Evolutionary conservation across 2,888 invertebrate species (phyloP).

Genomic region (Brachyopa scutellaris): DNA sequence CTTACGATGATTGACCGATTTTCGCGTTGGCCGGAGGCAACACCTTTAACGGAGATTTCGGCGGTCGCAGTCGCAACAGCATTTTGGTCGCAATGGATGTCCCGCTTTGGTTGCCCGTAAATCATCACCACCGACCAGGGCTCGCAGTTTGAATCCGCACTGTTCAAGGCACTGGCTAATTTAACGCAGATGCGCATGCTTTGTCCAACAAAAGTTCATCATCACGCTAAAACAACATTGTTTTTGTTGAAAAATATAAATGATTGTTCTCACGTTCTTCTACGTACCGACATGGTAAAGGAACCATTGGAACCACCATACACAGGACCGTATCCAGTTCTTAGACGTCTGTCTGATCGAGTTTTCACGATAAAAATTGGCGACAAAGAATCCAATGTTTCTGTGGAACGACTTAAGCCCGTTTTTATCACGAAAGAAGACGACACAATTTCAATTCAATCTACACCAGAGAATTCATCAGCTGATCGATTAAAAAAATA

Average conservation of each 20-base stretch:
- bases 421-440: constrained; percentile 15
- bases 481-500: background rate
- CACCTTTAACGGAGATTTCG: constrained; percentile 42
- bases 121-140: constrained; percentile 59
- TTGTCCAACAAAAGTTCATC: too few species aligned
- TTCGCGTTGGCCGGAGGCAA: constrained; percentile 44
- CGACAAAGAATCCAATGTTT: constrained; percentile 6
- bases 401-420: constrained; percentile 38
- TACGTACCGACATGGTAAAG: background rate
- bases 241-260: too few species aligned
- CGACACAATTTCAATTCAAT: background rate
- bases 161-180: constrained; percentile 26
- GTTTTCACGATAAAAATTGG: constrained; percentile 19
- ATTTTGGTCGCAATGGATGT: constrained; percentile 37
- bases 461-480: background rate
- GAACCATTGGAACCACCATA: background rate
- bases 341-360: constrained; percentile 73
- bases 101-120: constrained; percentile 49
- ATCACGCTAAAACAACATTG: too few species aligned
- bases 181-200: constrained; percentile 74
- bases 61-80: constrained; percentile 40
- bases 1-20: constrained; percentile 2
- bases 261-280: too few species aligned
- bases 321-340: constrained; percentile 74
- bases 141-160: constrained; percentile 56